Evolutionary conservation across 2,113 vertebrate species (phyloP).

Genomic region (Petrocephalus zakoni): DNA sequence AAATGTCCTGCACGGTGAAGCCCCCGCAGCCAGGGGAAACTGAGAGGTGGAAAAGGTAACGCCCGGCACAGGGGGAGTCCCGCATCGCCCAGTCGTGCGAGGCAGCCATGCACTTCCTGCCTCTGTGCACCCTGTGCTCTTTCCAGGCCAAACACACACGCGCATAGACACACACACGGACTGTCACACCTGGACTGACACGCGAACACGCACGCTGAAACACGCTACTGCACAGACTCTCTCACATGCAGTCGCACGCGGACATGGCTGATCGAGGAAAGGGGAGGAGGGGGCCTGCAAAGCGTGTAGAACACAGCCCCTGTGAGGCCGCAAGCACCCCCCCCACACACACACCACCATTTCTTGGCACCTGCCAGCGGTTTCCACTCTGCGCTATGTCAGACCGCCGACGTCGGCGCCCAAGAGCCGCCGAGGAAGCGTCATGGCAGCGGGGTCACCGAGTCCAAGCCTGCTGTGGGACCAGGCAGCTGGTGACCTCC

Average conservation of each 20-base stretch:
- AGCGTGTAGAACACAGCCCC: neutral
- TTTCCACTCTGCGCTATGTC: conserved; percentile 47
- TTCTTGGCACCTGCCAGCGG: conserved; percentile 33
- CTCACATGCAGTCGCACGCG: neutral
- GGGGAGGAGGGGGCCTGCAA: neutral
- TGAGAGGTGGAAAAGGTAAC: conserved; percentile 22
- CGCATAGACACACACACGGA: too few species aligned
- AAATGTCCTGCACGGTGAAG: neutral
- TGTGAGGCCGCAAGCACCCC: neutral
- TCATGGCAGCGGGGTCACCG: conserved; percentile 3
- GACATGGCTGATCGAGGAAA: neutral
- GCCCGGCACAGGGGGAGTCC: neutral
- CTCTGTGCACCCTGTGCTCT: neutral
- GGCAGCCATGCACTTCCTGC: conserved; percentile 6
- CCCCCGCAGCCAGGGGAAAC: neutral
- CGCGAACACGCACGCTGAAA: neutral
- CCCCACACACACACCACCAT: neutral
- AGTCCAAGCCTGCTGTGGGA: neutral
- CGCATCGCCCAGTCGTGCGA: neutral
- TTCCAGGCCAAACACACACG: neutral
- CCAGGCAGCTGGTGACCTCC: neutral
- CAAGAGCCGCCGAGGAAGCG: conserved; percentile 23
- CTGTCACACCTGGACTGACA: neutral
- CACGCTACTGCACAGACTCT: neutral
- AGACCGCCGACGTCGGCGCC: conserved; percentile 14